Evolutionary conservation across 2,797 vertebrate species (phyloP).

Genomic region (Poecilia wingei): DNA sequence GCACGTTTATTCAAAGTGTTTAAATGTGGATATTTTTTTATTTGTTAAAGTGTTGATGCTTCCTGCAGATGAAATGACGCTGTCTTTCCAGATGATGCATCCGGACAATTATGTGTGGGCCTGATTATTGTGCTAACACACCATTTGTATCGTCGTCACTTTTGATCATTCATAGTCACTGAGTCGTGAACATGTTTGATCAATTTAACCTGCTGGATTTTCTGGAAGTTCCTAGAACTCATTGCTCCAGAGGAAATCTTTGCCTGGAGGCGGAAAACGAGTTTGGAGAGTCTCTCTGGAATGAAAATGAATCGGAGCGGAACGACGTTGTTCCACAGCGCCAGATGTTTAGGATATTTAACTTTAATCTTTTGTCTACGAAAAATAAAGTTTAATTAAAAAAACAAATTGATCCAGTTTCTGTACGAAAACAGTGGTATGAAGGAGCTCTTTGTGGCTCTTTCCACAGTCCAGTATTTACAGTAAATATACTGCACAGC

Average conservation of each 20-base stretch:
- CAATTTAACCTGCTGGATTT: not conserved
- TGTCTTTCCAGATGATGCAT: not conserved
- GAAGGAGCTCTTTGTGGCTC: not conserved
- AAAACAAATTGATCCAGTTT: not conserved
- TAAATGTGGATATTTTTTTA: not conserved
- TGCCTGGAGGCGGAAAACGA: not conserved
- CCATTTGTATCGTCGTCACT: not conserved
- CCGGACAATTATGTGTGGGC: not conserved
- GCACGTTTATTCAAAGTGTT: not conserved
- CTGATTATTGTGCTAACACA: not conserved
- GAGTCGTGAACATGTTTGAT: not conserved
- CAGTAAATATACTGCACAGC: not conserved
- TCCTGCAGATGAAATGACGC: not conserved
- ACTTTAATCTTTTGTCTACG: not conserved
- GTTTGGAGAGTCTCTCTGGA: not conserved
- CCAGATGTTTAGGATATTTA: not conserved
- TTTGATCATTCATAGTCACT: not conserved
- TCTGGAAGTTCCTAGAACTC: not conserved
- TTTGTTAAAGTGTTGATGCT: not conserved
- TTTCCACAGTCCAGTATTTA: slow-evolving; percentile 3
- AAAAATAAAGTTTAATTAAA: not conserved
- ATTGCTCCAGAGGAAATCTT: not conserved
- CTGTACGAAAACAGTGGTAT: not conserved
- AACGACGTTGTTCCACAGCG: not conserved
- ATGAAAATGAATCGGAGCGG: not conserved